Conservation (phyloP, 2,888 invertebrate species). For the Netelia inedita region DNA sequence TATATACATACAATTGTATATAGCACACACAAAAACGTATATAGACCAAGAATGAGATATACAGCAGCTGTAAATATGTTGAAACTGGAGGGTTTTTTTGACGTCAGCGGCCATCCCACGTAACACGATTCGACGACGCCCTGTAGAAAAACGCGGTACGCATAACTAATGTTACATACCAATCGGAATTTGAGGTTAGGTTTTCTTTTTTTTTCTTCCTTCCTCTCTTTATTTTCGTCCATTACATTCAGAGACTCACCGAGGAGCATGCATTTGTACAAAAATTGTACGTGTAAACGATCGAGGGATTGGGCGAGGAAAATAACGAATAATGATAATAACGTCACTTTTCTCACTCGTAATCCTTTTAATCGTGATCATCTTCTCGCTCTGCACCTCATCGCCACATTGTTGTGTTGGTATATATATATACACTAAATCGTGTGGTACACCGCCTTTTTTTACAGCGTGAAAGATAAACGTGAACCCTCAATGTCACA, state of each 20-base stretch:
- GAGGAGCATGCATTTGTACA: slow-evolving; percentile 11
- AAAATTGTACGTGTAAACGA: slow-evolving; percentile 1
- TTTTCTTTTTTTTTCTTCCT: slow-evolving; percentile 15
- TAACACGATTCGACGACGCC: slow-evolving; percentile 62
- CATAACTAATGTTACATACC: slow-evolving; percentile 40
- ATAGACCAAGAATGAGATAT: slow-evolving; percentile 68
- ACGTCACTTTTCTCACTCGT: not conserved
- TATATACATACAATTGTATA: slow-evolving; percentile 62
- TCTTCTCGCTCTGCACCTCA: slow-evolving; percentile 17
- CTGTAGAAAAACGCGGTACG: slow-evolving; percentile 65
- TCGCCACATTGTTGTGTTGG: slow-evolving; percentile 44
- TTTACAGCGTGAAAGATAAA: slow-evolving; percentile 63
- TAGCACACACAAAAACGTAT: slow-evolving; percentile 68
- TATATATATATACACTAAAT: slow-evolving; percentile 12
- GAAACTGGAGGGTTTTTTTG: slow-evolving; percentile 68
- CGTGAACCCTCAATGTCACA: slow-evolving; percentile 66
- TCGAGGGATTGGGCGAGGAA: not conserved
- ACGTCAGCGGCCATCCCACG: slow-evolving; percentile 69
- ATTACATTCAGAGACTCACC: not conserved
- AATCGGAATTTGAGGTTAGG: slow-evolving; percentile 19
- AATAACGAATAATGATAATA: not conserved
- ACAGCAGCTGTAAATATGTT: slow-evolving; percentile 70
- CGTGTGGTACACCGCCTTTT: slow-evolving; percentile 53
- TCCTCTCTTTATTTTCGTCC: not conserved
- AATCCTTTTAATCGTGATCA: not conserved